Evolutionary conservation across 2,113 vertebrate genomes (phyloP), one percentile per base, ranked within the genome.

Genomic region (Larimichthys crocea): DNA sequence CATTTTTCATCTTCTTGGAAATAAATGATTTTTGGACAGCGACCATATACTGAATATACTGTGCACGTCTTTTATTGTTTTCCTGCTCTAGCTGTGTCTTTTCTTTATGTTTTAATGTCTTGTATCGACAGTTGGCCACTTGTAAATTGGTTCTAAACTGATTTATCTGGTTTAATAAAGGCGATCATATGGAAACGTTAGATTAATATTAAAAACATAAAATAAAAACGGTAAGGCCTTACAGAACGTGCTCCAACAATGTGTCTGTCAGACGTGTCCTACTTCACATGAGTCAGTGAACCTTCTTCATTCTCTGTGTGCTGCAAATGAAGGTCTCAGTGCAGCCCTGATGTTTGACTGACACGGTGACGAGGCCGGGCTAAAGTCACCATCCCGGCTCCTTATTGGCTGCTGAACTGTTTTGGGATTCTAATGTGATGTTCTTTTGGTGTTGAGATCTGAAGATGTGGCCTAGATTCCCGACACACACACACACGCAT

Each of bases 381-480:
- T 26, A 4, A 16, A 68, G 63, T 60, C 40, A 17, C 26, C 82
- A 74, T 20, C 46, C 0, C 55, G 3, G 59, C 74, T 78, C 26
- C 81, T 56, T 9, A 53, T 73, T 86, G 82, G 79, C 42, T 50
- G 81, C 46, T 42, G 17, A 69, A 3, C 53, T 31, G 77, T n/a
- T 74, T 76, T 77, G 48, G 52, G 24, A 75, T 60, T 76, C 59
- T 79, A 66, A 86, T 73, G 59, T 52, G 67, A 81, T 77, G 70
- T 68, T 53, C 63, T 61, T 81, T 66, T 26, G 14, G 59, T 42
- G 44, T 48, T 0, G 46, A 85, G 79, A 87, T 88, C 72, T 80
- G 77, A 90, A 77, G 85, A 90, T 84, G 77, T 91, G 88, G 77
- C 84, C 88, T 87, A 91, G 82, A 76, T 91, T 84, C 59, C 60